These are phyloP conservation scores for Wasmannia auropunctata DNA, from an alignment of 1,140 invertebrate genomes.

Conservation along the genomic window DNA sequence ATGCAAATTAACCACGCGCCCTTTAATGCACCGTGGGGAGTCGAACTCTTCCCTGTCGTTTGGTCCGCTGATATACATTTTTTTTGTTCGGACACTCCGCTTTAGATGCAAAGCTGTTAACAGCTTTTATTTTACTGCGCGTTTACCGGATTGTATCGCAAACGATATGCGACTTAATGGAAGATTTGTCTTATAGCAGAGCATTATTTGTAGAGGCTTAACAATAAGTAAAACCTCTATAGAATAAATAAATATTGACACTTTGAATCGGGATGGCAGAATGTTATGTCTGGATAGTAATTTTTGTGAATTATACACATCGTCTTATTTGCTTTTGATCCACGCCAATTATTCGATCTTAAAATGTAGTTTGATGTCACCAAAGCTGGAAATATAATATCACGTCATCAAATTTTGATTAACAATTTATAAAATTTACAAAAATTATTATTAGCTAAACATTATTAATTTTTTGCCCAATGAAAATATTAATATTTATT, in stretches of 20 bases:
- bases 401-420: background rate
- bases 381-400: background rate
- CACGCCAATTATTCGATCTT: background rate
- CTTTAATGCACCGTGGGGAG: background rate
- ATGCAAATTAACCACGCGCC: constrained; percentile 1
- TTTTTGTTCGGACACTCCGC: background rate
- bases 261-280: background rate
- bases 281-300: background rate
- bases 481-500: background rate
- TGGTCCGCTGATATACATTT: background rate
- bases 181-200: background rate
- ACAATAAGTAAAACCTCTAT: background rate
- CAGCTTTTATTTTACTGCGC: background rate
- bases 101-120: background rate
- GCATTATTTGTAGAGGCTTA: background rate
- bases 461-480: background rate
- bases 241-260: background rate
- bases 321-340: background rate
- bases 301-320: background rate
- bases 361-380: background rate
- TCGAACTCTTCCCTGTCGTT: background rate
- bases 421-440: background rate
- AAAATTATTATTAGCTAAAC: background rate
- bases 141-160: background rate
- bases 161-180: background rate